Base-by-base conservation (phyloP, 2,113 vertebrate genomes). In the Semnornis frantzii region DNA sequence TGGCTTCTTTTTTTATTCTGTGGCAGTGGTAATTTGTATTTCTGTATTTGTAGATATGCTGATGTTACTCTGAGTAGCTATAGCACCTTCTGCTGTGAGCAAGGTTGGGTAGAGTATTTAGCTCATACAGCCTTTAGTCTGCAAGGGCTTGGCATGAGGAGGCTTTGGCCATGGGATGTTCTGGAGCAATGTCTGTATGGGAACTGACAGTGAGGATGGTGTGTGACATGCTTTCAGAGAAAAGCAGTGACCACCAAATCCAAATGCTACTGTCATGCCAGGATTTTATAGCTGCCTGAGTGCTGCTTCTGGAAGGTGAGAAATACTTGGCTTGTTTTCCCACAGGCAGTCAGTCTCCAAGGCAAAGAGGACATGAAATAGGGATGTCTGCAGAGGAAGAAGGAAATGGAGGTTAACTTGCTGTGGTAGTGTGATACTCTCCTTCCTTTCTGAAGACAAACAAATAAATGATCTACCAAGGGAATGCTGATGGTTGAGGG, bases 91-190 rank as follows among this genome's bases (percentile, higher is more conserved):
- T 25, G 4, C 37, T 30, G 3, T 46, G 24, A 11, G 39, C 37
- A 39, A 5, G 33, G 2, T 8, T 39, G 42, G 2, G 20, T 8
- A 9, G 37, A 37, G 37, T 42, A 42, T 74, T 79, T 34, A 10
- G 9, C 59, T 75, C 20, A 3, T 37, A 0, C 3, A 78, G 33
- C 10, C 37, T 50, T 60, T 13, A 72, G 14, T 16, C 30, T 82
- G 64, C 37, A 72, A 37, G 10, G 20, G 8, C 13, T 68, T 60
- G 30, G 8, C 42, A 42, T 15, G 5, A 42, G 28, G 10, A 8
- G n/a, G 18, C 14, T 42, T 65, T 31, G 24, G 19, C 10, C 13
- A 54, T 0, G 0, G 46, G 4, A 7, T 0, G 8, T 5, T 12
- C 16, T 39, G 20, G 24, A 70, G 20, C n/a, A 44, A 24, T 7